Evolutionary conservation across 2,113 vertebrate species (phyloP), one percentile per base, ranked within the genome.

Genomic region (Urocitellus parryii): DNA sequence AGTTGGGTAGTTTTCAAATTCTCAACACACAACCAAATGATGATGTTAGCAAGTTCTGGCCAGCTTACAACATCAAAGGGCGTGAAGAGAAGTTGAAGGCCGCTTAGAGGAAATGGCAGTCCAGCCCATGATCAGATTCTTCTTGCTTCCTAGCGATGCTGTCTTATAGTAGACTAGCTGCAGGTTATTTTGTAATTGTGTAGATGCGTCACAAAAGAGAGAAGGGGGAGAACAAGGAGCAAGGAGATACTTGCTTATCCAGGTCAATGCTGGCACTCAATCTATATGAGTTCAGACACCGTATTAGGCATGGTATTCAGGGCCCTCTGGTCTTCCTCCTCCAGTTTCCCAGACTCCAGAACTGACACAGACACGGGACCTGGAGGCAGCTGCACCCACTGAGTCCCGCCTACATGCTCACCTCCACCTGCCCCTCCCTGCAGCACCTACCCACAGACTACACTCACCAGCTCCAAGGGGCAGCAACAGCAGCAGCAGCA

Each of bases 381-480:
- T 1, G 27, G 27, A 4, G 83, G 29, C n/a, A 11, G 16, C n/a
- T 14, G 45, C 61, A 22, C 58, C 53, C 77, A 29, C 32, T 9
- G 53, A 24, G 29, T 42, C 56, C 74, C 34, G 18, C 34, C 74
- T 51, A 22, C 48, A 56, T n/a, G 12, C 51, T 88, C 72, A 29
- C 65, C 63, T 56, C 48, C 84, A 11, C 51, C 56, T 53, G 63
- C 56, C 63, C 29, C 3, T 58, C 63, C 14, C 42, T n/a, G 12
- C 39, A 14, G 9, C n/a, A 81, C 61, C 61, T 63, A 63, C 61
- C 58, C 92, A 7, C 51, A 1, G 45, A 76, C 9, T 6, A 70
- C 82, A 95, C 96, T 97, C 90, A 98, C 98, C 94, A 1, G 97
- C 81, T 91, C 56, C 20, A 5, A 96, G 90, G 6, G n/a, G 37